A percentile compares a stretch with the other conserved stretches of the same genome.
phyloP scores from a whole-genome alignment of 2,888 invertebrate genomes.

The Leptopilina myrica region DNA sequence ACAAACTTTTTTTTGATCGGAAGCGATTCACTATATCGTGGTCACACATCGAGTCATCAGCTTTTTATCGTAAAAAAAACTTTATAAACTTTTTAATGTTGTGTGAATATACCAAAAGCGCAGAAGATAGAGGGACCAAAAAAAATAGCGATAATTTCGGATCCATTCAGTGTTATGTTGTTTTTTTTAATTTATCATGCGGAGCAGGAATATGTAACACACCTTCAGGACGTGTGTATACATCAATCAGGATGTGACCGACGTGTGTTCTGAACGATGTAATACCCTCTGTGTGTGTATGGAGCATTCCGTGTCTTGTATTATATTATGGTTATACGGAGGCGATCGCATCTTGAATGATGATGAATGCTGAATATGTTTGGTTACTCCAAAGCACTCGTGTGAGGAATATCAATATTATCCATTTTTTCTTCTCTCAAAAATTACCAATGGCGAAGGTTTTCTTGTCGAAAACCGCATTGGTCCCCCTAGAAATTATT shows the following conservation, averaged over 20 bases:
- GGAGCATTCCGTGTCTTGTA: slow-evolving; percentile 8
- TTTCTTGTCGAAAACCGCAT: neutral
- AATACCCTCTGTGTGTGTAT: slow-evolving; percentile 1
- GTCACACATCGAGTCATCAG: too few species aligned
- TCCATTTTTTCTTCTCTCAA: neutral
- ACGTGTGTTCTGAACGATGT: slow-evolving; percentile 25
- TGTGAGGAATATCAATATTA: slow-evolving; percentile 2
- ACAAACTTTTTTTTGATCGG: too few species aligned
- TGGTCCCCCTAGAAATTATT: too few species aligned
- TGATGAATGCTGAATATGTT: slow-evolving; percentile 27
- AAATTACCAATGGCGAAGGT: too few species aligned
- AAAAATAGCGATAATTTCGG: too few species aligned
- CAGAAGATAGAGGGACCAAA: too few species aligned
- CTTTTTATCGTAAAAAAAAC: too few species aligned
- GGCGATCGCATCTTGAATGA: slow-evolving; percentile 24
- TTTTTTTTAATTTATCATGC: slow-evolving; percentile 8
- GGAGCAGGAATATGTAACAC: slow-evolving; percentile 22
- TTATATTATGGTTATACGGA: slow-evolving; percentile 1
- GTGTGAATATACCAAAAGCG: too few species aligned
- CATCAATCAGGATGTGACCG: slow-evolving; percentile 27
- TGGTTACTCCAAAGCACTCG: slow-evolving; percentile 1
- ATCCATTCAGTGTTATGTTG: too few species aligned
- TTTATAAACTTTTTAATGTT: too few species aligned
- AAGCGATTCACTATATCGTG: too few species aligned
- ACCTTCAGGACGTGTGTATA: slow-evolving; percentile 5